phyloP scores from a whole-genome alignment of 2,797 vertebrate genomes.

The Amblyraja radiata region DNA sequence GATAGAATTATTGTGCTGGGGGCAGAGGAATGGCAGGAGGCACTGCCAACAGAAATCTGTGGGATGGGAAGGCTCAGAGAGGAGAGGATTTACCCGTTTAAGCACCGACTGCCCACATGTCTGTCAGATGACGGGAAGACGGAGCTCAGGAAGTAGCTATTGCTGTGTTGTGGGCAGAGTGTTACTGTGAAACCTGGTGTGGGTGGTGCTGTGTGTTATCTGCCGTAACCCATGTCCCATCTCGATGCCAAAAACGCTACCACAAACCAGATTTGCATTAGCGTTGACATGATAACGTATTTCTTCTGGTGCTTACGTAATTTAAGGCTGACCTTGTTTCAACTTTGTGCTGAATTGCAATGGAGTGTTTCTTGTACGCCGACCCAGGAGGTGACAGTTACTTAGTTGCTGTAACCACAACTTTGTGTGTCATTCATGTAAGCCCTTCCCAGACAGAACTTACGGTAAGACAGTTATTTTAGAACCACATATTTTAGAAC shows the following conservation, averaged over 20 bases:
- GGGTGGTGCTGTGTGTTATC: conserved; percentile 31
- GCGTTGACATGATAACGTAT: neutral
- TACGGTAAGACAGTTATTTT: neutral
- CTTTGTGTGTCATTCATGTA: neutral
- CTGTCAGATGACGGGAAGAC: conserved; percentile 20
- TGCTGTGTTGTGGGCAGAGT: conserved; percentile 33
- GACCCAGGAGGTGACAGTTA: conserved; percentile 23
- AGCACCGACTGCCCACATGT: neutral
- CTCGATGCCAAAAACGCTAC: conserved; percentile 7
- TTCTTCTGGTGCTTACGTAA: conserved; percentile 12
- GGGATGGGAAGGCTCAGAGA: conserved; percentile 9
- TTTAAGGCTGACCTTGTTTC: conserved; percentile 22
- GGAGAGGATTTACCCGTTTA: neutral
- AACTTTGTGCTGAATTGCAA: conserved; percentile 6
- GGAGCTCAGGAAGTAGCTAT: conserved; percentile 16
- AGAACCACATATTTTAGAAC: too few species aligned
- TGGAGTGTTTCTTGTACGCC: neutral
- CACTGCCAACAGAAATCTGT: neutral
- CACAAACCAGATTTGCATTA: conserved; percentile 39
- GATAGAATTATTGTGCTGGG: neutral
- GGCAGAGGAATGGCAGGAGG: neutral
- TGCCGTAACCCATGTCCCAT: neutral
- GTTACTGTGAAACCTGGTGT: conserved; percentile 36
- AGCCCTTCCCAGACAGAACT: neutral
- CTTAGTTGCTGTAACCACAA: neutral